A percentile compares a stretch with the other conserved stretches of the same genome.
phyloP scores from a whole-genome alignment of 2,888 invertebrate species.

The Drosophila subsilvestris region DNA sequence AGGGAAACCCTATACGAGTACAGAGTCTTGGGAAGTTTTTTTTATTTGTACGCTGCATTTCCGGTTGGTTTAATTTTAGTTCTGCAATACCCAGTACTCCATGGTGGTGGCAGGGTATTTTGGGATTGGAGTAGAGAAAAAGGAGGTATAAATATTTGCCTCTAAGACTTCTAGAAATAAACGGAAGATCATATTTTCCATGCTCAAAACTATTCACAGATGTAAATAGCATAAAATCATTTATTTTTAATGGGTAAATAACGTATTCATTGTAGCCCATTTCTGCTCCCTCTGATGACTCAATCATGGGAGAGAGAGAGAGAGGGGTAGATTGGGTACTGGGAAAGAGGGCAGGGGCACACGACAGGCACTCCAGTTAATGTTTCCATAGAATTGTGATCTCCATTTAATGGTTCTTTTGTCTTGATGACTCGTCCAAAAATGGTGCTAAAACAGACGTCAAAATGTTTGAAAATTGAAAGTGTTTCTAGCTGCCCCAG shows the following conservation, averaged over 20 bases:
- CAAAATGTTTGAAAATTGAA: conserved; percentile 39
- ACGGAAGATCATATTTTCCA: too few species aligned
- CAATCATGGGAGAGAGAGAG: conserved; percentile 65
- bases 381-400: conserved; percentile 32
- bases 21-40: conserved; percentile 36
- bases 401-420: conserved; percentile 56
- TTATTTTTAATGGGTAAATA: not conserved
- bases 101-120: not conserved
- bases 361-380: conserved; percentile 16
- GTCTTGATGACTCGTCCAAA: conserved; percentile 66
- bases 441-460: conserved; percentile 66
- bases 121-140: too few species aligned
- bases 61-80: conserved; percentile 59
- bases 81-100: conserved; percentile 31
- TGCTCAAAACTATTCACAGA: too few species aligned
- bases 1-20: conserved; percentile 59
- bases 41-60: conserved; percentile 57
- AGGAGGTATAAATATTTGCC: too few species aligned
- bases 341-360: not conserved
- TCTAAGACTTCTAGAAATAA: too few species aligned
- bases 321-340: too few species aligned
- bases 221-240: too few species aligned
- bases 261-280: not conserved
- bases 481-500: conserved; percentile 22
- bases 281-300: conserved; percentile 70